Evolutionary conservation across 1,140 invertebrate species (phyloP), one percentile per base, ranked within the genome.

Genomic region (Eupeodes corollae): DNA sequence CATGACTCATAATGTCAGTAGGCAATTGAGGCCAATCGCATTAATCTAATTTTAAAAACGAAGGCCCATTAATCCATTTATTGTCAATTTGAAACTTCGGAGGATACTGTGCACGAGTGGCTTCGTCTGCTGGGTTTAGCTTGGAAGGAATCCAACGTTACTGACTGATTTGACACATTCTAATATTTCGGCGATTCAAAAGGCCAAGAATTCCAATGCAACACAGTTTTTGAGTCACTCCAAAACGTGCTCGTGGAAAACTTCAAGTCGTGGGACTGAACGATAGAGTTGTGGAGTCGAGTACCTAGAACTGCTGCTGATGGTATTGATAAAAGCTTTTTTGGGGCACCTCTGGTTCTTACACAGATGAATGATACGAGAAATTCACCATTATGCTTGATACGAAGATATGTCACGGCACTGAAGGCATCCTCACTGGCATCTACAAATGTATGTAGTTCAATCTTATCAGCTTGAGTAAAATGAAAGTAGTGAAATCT

Each of bases 81-180:
- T n/a, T n/a, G n/a, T n/a, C n/a, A n/a, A n/a, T n/a, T n/a, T n/a
- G n/a, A n/a, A n/a, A n/a, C n/a, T n/a, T n/a, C n/a, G n/a, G n/a
- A n/a, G n/a, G n/a, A n/a, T n/a, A n/a, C n/a, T n/a, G n/a, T n/a
- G 6, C 21, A 10, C 33, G 9, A n/a, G 33, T 34, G 33, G 33
- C 42, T 14, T 53, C 15, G 46, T 66, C 64, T 1, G 58, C 59
- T 3, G 61, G 58, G 16, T 68, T 67, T 35, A 53, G 34, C 32
- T 32, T 26, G 9, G 58, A 52, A 2, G 47, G 21, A n/a, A 64
- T 52, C 15, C 66, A 48, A 13, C 46, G 14, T 61, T 61, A 67
- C 16, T 54, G 26, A 14, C 42, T 37, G 8, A 32, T 14, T 8
- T 41, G 3, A 1, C 56, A 12, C 52, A n/a, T 12, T 52, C 46